Base-by-base conservation (phyloP, 92 coral and sea anemone genomes). In the Desmophyllum pertusum region DNA sequence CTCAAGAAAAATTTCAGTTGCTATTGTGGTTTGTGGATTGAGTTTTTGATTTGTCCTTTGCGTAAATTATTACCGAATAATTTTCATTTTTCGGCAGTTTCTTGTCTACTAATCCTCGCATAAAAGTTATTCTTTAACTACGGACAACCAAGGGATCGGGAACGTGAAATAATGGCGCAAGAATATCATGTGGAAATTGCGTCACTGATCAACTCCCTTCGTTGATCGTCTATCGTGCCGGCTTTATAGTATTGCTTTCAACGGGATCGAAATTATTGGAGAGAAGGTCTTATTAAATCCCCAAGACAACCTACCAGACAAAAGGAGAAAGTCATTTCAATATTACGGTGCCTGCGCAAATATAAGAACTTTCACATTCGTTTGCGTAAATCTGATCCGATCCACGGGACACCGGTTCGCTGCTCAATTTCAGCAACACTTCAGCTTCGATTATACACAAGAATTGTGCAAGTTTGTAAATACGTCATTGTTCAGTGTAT, bases 141-240 rank as follows among this genome's bases (percentile, higher is more conserved):
- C 11, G 25, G 13, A 25, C 38, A 40, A 6, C 37, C 11, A 39
- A 57, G 25, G 10, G 25, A 38, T 37, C 23, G 70, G 15, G 36
- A 57, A 39, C n/a, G n/a, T n/a, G n/a, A n/a, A n/a, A n/a, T n/a
- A n/a, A 17, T 57, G 66, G 33, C 7, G 69, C 81, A 76, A 57
- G 69, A 38, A 37, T 76, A 50, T 21, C 21, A 23, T 69, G 19
- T 41, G 57, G 55, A 17, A 17, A 52, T 25, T 69, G 50, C 84
- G 84, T 80, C 84, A 51, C 35, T 66, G 72, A 67, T 36, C 72
- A 67, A 33, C 72, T 35, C 72, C 72, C 72, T 67, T 67, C 45
- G 42, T 4, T 62, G 79, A 13, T 23, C 42, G 41, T 7, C 27
- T 36, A 35, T 37, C 43, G 29, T n/a, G 14, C 68, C 31, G 65